Percentiles rank a stretch among this genome's conserved stretches.
These are phyloP conservation scores for Sceloporus tristichus DNA, from an alignment of 2,113 vertebrate species.

Conservation along the genomic window DNA sequence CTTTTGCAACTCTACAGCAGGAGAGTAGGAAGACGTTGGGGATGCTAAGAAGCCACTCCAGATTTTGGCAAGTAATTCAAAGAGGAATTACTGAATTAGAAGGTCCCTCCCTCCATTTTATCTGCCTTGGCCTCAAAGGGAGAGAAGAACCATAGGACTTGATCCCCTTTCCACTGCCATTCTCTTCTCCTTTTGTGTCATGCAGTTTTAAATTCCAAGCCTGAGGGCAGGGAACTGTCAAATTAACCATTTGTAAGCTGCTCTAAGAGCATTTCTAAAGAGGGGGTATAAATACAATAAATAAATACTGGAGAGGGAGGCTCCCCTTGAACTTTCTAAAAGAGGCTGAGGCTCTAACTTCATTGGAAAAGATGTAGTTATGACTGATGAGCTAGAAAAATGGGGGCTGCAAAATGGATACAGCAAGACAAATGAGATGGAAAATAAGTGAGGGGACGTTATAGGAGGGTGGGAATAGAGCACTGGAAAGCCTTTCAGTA, in stretches of 20 bases:
- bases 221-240: too few species aligned
- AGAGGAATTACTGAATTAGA: background rate
- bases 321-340: background rate
- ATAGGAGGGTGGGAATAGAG: background rate
- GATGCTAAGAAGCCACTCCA: too few species aligned
- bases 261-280: too few species aligned
- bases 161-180: too few species aligned
- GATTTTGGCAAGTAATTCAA: background rate
- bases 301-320: background rate
- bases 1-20: background rate
- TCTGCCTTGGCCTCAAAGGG: too few species aligned
- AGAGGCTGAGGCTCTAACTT: background rate
- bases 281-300: too few species aligned
- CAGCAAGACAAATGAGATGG: background rate
- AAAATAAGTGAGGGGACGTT: background rate
- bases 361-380: background rate
- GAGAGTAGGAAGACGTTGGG: background rate
- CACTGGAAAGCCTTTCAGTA: background rate
- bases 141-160: too few species aligned
- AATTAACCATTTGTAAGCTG: too few species aligned
- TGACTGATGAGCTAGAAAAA: background rate
- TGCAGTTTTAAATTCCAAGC: too few species aligned
- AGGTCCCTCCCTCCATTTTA: too few species aligned
- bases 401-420: background rate
- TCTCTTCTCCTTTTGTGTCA: too few species aligned